Percentiles rank a stretch among this genome's conserved stretches.
phyloP scores from a whole-genome alignment of 2,888 invertebrate species.

The Anthoptus insignis region DNA sequence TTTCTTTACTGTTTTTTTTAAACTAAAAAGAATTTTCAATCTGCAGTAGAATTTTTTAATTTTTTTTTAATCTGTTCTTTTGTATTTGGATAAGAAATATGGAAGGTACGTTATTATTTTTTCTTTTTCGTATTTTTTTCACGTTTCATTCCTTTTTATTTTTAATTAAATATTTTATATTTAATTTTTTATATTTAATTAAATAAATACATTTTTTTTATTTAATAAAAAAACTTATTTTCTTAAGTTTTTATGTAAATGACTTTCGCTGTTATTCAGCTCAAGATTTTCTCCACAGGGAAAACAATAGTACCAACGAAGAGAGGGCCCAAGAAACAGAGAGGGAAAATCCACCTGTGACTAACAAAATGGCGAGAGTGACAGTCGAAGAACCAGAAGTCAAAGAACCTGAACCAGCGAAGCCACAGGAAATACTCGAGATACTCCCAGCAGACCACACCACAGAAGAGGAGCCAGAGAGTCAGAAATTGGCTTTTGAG shows the following conservation, averaged over 20 bases:
- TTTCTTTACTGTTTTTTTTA: no score
- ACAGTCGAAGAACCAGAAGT: no score
- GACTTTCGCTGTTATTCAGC: not conserved
- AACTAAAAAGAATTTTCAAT: no score
- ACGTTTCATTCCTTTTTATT: no score
- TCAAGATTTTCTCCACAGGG: constrained; percentile 40
- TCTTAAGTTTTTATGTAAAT: not conserved
- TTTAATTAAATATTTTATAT: no score
- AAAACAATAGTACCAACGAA: constrained; percentile 32
- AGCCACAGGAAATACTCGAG: constrained; percentile 5
- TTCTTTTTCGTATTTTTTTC: constrained; percentile 34
- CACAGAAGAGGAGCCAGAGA: no score
- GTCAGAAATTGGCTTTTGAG: no score
- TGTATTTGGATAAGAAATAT: no score
- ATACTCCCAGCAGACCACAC: not conserved
- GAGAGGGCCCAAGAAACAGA: constrained; percentile 36
- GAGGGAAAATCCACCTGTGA: not conserved
- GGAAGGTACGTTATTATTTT: constrained; percentile 45
- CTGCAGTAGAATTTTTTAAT: no score
- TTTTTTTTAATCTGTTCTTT: no score
- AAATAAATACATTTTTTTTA: not conserved
- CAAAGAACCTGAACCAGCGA: constrained; percentile 39
- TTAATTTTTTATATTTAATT: no score
- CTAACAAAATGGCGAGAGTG: no score
- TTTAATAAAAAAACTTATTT: not conserved